Base-by-base conservation (phyloP, 64 coral and sea anemone genomes). In the Dendronephthya gigantea region DNA sequence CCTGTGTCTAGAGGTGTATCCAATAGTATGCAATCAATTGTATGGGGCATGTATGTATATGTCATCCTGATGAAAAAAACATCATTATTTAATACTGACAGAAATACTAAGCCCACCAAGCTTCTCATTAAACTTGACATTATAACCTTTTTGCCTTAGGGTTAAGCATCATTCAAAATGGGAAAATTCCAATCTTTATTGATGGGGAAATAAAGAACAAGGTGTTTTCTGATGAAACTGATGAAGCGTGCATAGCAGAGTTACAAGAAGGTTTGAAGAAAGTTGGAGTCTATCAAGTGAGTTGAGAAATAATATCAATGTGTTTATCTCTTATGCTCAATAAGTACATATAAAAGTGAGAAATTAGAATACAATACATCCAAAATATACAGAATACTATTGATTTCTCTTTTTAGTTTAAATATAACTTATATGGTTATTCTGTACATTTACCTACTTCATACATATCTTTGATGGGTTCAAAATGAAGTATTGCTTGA, bases 111-210 rank as follows among this genome's bases (percentile, higher is more conserved):
- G 11, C 31, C 11, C 1, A 15, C 22, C 15, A 15, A 15, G 30
- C 25, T 39, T 47, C 15, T 40, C 13, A 41, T 43, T 83, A 83
- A 28, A 23, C 49, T 83, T 83, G 82, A 11, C 17, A 83, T 83
- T 41, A 2, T 4, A 40, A 83, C 5, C 43, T 9, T 83, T 16
- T 41, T 83, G 7, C 59, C 17, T 69, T 28, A 86, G 85, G 85
- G 68, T 68, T 86, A 23, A 86, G 85, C 28, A 86, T 86, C 36
- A 66, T 86, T 68, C 85, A 86, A 43, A 86, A 86, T 72, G 85
- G 85, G 33, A 86, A 86, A 69, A 72, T 70, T 41, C 85, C 85
- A 39, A 56, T 15, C 17, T 86, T 86, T 39, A 69, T 86, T 35
- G 29, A 37, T 39, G 85, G 23, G 47, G 85, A 86, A n/a, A 86